These are phyloP conservation scores for Zoanthus gigantus DNA, from an alignment of 92 coral and sea anemone genomes.

Conservation along the genomic window DNA sequence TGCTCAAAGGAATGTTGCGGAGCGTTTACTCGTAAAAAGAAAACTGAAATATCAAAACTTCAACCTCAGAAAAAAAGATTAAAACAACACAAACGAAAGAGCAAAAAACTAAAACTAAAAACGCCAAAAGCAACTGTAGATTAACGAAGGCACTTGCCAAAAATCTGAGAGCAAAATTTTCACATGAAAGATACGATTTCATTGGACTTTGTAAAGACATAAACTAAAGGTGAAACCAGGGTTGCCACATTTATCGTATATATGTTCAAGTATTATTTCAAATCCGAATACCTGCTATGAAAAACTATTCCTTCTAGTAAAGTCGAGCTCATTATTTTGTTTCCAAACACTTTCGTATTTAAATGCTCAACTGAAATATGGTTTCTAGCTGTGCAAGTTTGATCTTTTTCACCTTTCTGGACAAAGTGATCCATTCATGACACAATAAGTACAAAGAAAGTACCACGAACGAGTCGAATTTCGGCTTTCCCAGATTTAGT, in stretches of 20 bases:
- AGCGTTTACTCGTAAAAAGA: conserved; percentile 15
- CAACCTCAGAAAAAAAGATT: conserved; percentile 2
- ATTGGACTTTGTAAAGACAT: not conserved
- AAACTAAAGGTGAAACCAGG: not conserved
- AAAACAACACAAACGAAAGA: not conserved
- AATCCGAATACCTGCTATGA: too few species aligned
- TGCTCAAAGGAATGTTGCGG: conserved; percentile 36
- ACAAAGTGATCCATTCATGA: too few species aligned
- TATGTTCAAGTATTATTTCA: too few species aligned
- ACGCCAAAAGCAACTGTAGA: not conserved
- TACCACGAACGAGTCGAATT: too few species aligned
- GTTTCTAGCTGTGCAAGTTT: too few species aligned
- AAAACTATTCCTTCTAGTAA: too few species aligned
- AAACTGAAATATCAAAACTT: conserved; percentile 26
- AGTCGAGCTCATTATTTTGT: too few species aligned
- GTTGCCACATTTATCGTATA: not conserved
- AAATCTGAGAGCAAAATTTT: not conserved
- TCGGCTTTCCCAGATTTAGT: too few species aligned
- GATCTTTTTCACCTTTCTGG: too few species aligned
- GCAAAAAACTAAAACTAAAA: conserved; percentile 2
- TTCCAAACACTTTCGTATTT: too few species aligned
- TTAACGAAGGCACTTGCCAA: not conserved
- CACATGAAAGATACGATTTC: not conserved
- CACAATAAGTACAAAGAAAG: too few species aligned
- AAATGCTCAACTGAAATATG: too few species aligned